Evolutionary conservation across 1,140 invertebrate genomes (phyloP), one percentile per base, ranked within the genome.

Genomic region (Lutraria rhynchaena): DNA sequence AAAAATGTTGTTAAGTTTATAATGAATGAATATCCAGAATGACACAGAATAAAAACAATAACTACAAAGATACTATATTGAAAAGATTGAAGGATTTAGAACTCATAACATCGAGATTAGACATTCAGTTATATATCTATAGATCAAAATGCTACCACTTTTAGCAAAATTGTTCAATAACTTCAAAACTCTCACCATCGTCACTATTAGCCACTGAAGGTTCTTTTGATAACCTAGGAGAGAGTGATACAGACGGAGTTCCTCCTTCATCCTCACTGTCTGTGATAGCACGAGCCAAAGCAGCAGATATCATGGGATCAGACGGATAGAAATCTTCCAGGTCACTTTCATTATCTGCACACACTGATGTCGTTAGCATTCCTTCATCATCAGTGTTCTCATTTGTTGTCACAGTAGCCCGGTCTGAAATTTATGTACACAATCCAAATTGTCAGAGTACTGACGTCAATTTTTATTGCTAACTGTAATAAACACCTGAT

Each of bases 211-310:
- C 82, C 27, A 88, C 60, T 13, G 90, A 90, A 13, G 87, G 87
- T 82, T 88, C 84, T 58, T 88, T 90, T 0, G 90, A 91, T 31
- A 90, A 51, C 22, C 83, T 49, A 7, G 88, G 87, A n/a, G 87
- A 87, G 9, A 87, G 78, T 0, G 88, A 46, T 29, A 86, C 75
- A n/a, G 87, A 80, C 11, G 83, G 83, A n/a, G 77, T 70, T 17
- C 87, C 81, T 51, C 85, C 83, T 58, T 90, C 90, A 63, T 91
- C 90, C 71, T 90, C 89, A 58, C 88, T 89, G 82, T 91, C 90
- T 55, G 89, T 90, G 37, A 90, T 90, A 22, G 89, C 88, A 1
- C 87, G 85, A 27, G 89, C 87, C 19, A 90, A 82, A 11, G 89
- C 88, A 22, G 89, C 89, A 1, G 87, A 87, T n/a, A 86, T 75